Base-by-base conservation (phyloP, 2,113 vertebrate species). In the Silurus meridionalis region DNA sequence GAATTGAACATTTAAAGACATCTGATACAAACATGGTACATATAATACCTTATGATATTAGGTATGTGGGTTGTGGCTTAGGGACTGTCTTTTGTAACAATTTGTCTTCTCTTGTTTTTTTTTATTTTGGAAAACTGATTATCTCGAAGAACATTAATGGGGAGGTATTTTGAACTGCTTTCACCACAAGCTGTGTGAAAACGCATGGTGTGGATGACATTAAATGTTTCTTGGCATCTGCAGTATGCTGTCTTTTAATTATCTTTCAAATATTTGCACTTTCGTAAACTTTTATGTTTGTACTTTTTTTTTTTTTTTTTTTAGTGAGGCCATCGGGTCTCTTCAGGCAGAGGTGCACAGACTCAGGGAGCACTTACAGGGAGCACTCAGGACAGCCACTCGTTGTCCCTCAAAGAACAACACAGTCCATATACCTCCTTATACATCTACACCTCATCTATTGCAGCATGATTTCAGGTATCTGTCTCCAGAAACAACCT, bases 261-360 rank as follows among this genome's bases (percentile, higher is more conserved):
- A 48, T 74, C 17, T 1, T 74, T 74, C 8, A 74, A 50, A 50
- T 57, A 57, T 67, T 23, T 50, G 71, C 52, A 21, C 64, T 57
- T 50, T 8, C 50, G n/a, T 75, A 53, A 53, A 77, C 21, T 53
- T 23, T 75, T 1, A 5, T 13, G 8, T 52, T 11, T 74, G 7
- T 25, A 52, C 37, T 14, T 50, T 46, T 10, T 55, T 13, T 37
- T 10, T 55, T 13, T 37, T 37, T 7, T 58, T 13, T 83, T 46
- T 19, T 81, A 99, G 97, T 82, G 94, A 91, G 88, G 95, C 96
- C n/a, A 94, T 97, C 86, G 92, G 83, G 6, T 93, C 91, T 0
- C 94, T 98, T 84, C 96, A 94, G 90, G 90, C 91, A 0, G 97
- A 99, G 89, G 95, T 98, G 60, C 92, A 86, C 74, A 88, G 14